Evolutionary conservation across 2,888 invertebrate species (phyloP), one percentile per base, ranked within the genome.

Genomic region (Autographa pulchrina): DNA sequence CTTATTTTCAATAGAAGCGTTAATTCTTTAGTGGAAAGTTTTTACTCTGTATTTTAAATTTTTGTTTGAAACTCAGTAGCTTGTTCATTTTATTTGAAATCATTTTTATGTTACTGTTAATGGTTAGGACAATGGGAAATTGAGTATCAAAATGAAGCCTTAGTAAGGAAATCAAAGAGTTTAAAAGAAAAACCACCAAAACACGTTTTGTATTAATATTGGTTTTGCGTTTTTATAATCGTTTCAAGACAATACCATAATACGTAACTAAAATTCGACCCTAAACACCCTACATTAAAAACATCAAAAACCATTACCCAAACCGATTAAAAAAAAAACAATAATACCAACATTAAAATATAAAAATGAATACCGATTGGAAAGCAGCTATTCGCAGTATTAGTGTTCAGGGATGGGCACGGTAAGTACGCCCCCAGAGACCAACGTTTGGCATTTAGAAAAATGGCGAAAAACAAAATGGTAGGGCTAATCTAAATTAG

Each of bases 401-500:
- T 89, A 87, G 86, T 82, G 88, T 86, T 86, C 52, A 70, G 83
- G 70, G 77, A 74, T 77, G 83, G 86, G 88, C 78, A 79, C 84
- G 83, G 75, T 90, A 89, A 91, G 92, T 88, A 87, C 82, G 83
- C 88, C 94, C 90, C 92, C 0, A 11, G 91, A 86, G 93, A 89
- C 81, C 61, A 74, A 74, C 81, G 88, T 91, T 92, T 90, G 92
- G 91, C 92, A 93, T 94, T 94, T 92, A 87, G 81, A 92, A 92
- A 92, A 92, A 91, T 88, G 89, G 88, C 87, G 81, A 86, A 90
- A 85, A 89, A 90, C 87, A 90, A 92, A 93, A 91, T 89, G 87
- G 88, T 74, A 84, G 80, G 84, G 91, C 90, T 94, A 94, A 93
- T 93, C 93, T 93, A 92, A 94, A 94, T 94, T 91, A 93, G 91